These are phyloP conservation scores for Sorex maritimensis DNA, from an alignment of 2,797 vertebrate species.

Conservation along the genomic window DNA sequence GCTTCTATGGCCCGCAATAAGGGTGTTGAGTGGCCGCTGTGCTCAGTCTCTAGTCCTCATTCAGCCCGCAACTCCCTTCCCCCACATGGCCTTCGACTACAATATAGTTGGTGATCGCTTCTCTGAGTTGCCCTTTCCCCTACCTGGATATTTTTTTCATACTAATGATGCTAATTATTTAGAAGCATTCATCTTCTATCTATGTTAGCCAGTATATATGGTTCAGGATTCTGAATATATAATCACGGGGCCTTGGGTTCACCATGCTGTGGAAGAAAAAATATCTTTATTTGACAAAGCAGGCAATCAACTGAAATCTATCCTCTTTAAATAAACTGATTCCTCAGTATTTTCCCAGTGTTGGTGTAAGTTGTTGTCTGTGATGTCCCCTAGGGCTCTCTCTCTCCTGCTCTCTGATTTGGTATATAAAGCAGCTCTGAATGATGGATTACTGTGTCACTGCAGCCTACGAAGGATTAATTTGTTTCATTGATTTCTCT, in stretches of 20 bases:
- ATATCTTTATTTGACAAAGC: slow-evolving; percentile 90
- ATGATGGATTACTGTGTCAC: slow-evolving; percentile 99
- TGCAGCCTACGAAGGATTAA: slow-evolving; percentile 99
- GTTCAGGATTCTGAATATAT: slow-evolving; percentile 80
- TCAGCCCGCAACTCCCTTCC: too few relatives aligned
- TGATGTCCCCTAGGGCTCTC: slow-evolving; percentile 94
- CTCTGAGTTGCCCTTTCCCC: too few relatives aligned
- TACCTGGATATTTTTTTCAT: slow-evolving; percentile 10
- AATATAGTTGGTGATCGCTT: too few relatives aligned
- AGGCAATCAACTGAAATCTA: slow-evolving; percentile 94
- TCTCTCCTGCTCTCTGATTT: slow-evolving; percentile 96
- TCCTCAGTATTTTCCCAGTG: slow-evolving; percentile 94
- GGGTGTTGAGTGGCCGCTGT: too few relatives aligned
- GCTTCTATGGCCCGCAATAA: too few relatives aligned
- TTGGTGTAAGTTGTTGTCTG: slow-evolving; percentile 96
- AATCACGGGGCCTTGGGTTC: slow-evolving; percentile 80
- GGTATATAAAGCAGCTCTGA: slow-evolving; percentile 99
- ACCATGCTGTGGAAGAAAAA: slow-evolving; percentile 86
- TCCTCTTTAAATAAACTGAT: slow-evolving; percentile 95
- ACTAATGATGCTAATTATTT: slow-evolving; percentile 75
- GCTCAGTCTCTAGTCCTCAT: too few relatives aligned
- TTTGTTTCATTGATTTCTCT: slow-evolving; percentile 99
- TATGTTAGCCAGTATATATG: slow-evolving; percentile 33
- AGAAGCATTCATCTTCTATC: slow-evolving; percentile 58
- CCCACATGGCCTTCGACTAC: too few relatives aligned